These are phyloP conservation scores for Drosophila mayaguana DNA, from an alignment of 2,888 invertebrate species.

Conservation along the genomic window DNA sequence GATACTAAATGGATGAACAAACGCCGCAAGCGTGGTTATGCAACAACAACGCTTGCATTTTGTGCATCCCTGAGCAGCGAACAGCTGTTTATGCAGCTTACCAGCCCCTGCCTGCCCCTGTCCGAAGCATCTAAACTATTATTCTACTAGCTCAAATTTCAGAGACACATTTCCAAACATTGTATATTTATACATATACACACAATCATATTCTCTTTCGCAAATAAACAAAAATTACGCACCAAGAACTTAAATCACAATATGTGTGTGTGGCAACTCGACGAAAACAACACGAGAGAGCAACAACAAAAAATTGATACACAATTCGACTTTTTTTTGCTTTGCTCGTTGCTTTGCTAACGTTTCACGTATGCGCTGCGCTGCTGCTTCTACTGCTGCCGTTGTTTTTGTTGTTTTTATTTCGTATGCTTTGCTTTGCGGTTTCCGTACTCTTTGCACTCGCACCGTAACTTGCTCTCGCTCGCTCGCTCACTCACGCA, in stretches of 20 bases:
- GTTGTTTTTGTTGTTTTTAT: constrained; percentile 66
- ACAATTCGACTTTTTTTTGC: constrained; percentile 54
- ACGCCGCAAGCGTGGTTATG: constrained; percentile 42
- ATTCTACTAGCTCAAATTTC: constrained; percentile 52
- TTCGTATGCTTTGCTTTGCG: constrained; percentile 69
- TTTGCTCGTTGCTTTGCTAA: constrained; percentile 56
- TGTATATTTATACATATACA: background rate
- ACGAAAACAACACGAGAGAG: constrained; percentile 54
- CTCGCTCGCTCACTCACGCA: constrained; percentile 72
- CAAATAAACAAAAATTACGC: constrained; percentile 45
- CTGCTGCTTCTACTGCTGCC: constrained; percentile 18
- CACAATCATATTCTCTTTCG: background rate
- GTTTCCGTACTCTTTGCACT: constrained; percentile 62
- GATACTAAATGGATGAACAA: background rate
- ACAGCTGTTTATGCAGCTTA: constrained; percentile 60
- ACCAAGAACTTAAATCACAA: constrained; percentile 58
- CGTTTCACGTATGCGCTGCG: constrained; percentile 49
- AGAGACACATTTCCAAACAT: constrained; percentile 21
- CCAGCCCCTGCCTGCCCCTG: constrained; percentile 7
- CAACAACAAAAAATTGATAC: constrained; percentile 55
- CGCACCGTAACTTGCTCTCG: constrained; percentile 43
- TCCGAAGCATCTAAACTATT: constrained; percentile 19
- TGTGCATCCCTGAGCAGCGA: constrained; percentile 52
- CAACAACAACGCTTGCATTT: constrained; percentile 49
- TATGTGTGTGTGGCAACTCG: constrained; percentile 32